Percentiles rank a stretch among this genome's conserved stretches.
Evolutionary conservation across 2,113 vertebrate genomes (phyloP).

Genomic region (Picathartes gymnocephalus): DNA sequence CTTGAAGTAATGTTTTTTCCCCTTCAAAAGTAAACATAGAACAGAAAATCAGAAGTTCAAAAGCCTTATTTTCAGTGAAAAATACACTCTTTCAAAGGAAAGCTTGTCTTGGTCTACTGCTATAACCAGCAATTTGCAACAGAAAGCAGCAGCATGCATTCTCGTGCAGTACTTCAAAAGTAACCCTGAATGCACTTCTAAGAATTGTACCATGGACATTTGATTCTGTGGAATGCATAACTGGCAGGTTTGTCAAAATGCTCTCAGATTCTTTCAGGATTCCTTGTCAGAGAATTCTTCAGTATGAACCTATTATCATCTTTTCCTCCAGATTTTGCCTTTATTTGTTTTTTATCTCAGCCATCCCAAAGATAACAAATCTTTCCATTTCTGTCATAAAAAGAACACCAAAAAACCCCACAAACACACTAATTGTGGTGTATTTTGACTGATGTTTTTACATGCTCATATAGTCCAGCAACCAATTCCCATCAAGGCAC

Average conservation of each 20-base stretch:
- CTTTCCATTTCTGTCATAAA: not conserved
- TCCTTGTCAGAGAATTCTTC: not conserved
- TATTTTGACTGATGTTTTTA: not conserved
- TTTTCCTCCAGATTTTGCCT: not conserved
- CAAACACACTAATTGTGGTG: not conserved
- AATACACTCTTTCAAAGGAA: not conserved
- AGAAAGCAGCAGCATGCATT: not conserved
- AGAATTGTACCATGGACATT: not conserved
- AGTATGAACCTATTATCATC: rapidly evolving
- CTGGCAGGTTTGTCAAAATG: not conserved
- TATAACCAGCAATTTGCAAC: not conserved
- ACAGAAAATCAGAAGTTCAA: not conserved
- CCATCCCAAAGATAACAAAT: not conserved
- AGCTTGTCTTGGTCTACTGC: not conserved
- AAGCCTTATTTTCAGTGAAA: not conserved
- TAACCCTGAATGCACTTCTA: not conserved
- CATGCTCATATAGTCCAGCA: not conserved
- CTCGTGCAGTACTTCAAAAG: not conserved
- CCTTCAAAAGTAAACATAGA: not conserved
- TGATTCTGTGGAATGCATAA: not conserved
- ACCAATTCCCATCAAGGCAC: not conserved
- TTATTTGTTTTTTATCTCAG: not conserved
- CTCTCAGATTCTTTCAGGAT: not conserved
- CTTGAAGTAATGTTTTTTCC: not conserved
- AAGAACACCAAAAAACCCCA: not conserved